Evolutionary conservation across 2,797 vertebrate species (phyloP), one percentile per base, ranked within the genome.

Genomic region (Phylloscopus collybita): DNA sequence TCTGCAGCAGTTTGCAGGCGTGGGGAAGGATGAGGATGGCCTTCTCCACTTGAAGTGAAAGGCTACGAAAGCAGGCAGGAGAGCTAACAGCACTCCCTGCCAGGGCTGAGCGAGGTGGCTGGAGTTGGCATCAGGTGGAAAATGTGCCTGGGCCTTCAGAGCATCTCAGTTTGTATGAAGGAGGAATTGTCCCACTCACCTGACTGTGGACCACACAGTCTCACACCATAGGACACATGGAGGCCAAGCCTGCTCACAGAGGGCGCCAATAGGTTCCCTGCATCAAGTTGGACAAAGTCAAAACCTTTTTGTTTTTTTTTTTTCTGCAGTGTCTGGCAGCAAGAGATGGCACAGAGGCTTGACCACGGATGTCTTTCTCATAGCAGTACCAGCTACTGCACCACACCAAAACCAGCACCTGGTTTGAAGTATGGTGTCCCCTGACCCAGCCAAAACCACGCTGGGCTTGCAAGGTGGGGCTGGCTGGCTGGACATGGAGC

Each of bases 211-310:
- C n/a, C 36, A 19, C n/a, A 64, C 4, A 3, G 26, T 56, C 16
- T 80, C 53, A 36, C 21, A 23, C 22, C 2, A 5, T 0, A 4
- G 38, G 51, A 44, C 19, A 45, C 0, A 0, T 12, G 3, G 8
- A 67, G 27, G 29, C 70, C 50, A 64, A 69, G 42, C 5, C 9
- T 49, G 53, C 42, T 86, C 9, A 12, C 29, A 60, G 19, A 36
- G 7, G 44, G 26, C 53, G 38, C 53, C 42, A 38, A 11, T 10
- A 44, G 62, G 34, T 84, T 69, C 59, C 22, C 25, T 47, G 51
- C 9, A 12, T 9, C 44, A 5, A 8, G 16, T 0, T 49, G 47
- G 64, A 56, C 34, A 29, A 1, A 21, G 72, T 74, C 34, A 69
- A 69, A 69, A 78, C 42, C 49, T 56, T 40, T 40, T 40, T 5